Conservation (phyloP, 2,797 vertebrate genomes). For the Gallinago solitaria region DNA sequence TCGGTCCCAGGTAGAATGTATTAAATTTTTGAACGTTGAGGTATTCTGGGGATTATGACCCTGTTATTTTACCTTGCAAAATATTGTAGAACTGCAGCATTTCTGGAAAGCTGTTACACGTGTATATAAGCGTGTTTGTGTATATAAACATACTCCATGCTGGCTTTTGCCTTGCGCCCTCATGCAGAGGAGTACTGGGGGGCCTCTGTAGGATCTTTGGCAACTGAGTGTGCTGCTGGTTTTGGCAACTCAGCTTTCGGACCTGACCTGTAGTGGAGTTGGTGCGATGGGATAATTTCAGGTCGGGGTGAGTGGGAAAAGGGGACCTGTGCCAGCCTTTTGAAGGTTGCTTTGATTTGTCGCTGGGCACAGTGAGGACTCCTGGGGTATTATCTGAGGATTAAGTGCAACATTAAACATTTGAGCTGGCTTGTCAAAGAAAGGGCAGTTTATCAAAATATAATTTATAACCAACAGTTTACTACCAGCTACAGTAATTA, state of each 20-base stretch:
- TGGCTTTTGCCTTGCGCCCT: background rate
- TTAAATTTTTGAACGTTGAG: background rate
- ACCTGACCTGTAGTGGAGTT: background rate
- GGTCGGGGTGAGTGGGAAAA: background rate
- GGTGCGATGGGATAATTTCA: background rate
- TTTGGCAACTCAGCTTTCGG: background rate
- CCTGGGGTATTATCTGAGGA: constrained; percentile 45
- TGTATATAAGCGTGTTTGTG: background rate
- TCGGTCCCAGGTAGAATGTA: background rate
- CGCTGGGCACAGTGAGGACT: background rate
- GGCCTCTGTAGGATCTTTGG: background rate
- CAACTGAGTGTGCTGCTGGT: background rate
- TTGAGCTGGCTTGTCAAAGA: constrained; percentile 42
- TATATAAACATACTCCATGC: fast-evolving
- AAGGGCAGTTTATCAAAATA: constrained; percentile 56
- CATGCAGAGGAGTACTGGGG: background rate
- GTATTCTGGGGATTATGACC: background rate
- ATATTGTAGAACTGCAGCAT: background rate
- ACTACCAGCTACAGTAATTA: constrained; percentile 50
- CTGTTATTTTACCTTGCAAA: background rate
- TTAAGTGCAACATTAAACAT: constrained; percentile 56
- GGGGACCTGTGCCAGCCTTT: background rate
- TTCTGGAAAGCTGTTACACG: background rate
- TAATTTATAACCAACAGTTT: constrained; percentile 51
- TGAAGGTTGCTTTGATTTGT: constrained; percentile 52